Evolutionary conservation across 2,888 invertebrate genomes (phyloP).

Genomic region (Hymenopus coronatus): DNA sequence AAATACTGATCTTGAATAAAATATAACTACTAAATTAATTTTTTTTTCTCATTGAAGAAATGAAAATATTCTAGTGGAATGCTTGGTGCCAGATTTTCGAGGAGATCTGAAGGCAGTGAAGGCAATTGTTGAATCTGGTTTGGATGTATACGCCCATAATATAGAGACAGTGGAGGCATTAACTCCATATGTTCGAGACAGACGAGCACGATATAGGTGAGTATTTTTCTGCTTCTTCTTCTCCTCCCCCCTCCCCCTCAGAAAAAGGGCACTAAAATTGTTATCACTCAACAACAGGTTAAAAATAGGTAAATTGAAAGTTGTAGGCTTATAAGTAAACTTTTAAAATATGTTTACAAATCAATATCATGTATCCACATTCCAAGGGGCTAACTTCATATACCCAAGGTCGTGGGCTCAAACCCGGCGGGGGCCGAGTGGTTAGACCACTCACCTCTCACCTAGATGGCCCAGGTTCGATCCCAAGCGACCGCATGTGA

Average conservation of each 20-base stretch:
- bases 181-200: slow-evolving; percentile 90
- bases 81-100: slow-evolving; percentile 93
- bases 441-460: no score
- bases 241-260: not conserved
- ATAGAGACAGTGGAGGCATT: slow-evolving; percentile 93
- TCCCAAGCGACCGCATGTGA: no score
- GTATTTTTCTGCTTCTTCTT: not conserved
- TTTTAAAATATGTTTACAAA: no score
- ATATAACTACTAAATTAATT: not conserved
- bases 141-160: slow-evolving; percentile 98
- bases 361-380: no score
- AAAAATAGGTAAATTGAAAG: no score
- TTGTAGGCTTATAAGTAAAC: no score
- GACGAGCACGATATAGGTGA: slow-evolving; percentile 80
- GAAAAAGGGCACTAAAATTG: no score
- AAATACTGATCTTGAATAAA: not conserved
- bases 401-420: no score
- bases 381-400: no score
- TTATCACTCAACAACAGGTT: no score
- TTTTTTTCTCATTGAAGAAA: slow-evolving; percentile 51
- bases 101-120: slow-evolving; percentile 74
- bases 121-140: slow-evolving; percentile 72
- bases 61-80: slow-evolving; percentile 87
- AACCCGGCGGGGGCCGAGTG: no score
- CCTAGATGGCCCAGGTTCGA: no score